Conservation (phyloP, 1,140 invertebrate genomes). For the Telenomus remus region DNA sequence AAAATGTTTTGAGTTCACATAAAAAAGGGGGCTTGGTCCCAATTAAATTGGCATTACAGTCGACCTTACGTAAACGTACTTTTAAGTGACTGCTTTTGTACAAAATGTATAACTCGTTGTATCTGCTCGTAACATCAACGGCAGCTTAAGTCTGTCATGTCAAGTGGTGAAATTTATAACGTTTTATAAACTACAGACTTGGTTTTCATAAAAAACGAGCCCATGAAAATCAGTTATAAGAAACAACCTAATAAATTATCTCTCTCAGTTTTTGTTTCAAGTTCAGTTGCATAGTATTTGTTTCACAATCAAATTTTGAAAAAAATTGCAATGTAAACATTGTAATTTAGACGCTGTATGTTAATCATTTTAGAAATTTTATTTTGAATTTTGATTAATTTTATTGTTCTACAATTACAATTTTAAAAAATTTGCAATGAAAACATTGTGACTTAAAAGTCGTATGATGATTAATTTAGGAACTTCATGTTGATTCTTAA, state of each 20-base stretch:
- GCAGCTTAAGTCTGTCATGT: slow-evolving; percentile 12
- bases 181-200: slow-evolving; percentile 6
- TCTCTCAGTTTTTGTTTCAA: neutral
- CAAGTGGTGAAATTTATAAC: slow-evolving; percentile 25
- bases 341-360: too few relatives aligned
- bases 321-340: too few relatives aligned
- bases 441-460: too few relatives aligned
- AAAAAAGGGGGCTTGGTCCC: neutral
- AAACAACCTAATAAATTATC: neutral
- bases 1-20: neutral
- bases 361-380: too few relatives aligned
- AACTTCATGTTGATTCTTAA: too few relatives aligned
- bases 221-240: slow-evolving; percentile 23
- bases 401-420: too few relatives aligned
- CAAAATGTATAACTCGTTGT: slow-evolving; percentile 1
- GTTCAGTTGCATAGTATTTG: neutral
- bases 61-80: slow-evolving; percentile 4
- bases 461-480: too few relatives aligned
- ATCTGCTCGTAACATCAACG: slow-evolving; percentile 15
- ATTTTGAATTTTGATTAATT: too few relatives aligned
- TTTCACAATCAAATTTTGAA: too few relatives aligned
- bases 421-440: too few relatives aligned
- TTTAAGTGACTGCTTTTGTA: slow-evolving; percentile 12
- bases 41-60: neutral
- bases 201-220: slow-evolving; percentile 12